A percentile compares a stretch with the other conserved stretches of the same genome.
phyloP scores from a whole-genome alignment of 2,888 invertebrate genomes.

The Linyphia triangularis region DNA sequence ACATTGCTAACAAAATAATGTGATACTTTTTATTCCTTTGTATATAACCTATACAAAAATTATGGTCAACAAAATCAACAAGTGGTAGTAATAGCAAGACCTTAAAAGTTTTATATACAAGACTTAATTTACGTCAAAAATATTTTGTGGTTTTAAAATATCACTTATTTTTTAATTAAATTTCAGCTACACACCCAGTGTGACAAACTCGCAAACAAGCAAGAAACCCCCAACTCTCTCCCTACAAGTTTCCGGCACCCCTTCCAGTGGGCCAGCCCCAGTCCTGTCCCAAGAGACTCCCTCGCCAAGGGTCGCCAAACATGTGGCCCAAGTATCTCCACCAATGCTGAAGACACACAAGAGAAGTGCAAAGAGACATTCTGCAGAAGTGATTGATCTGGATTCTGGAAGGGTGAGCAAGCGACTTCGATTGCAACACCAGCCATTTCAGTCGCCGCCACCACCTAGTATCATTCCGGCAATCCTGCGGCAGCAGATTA shows the following conservation, averaged over 20 bases:
- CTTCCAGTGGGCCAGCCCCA: constrained; percentile 9
- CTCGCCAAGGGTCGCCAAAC: constrained; percentile 8
- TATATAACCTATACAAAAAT: no score
- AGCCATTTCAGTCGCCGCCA: constrained; percentile 90
- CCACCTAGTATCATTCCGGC: constrained; percentile 80
- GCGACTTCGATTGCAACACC: constrained; percentile 85
- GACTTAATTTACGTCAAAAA: no score
- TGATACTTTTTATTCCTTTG: no score
- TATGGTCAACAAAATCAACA: no score
- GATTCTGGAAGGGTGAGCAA: constrained; percentile 78
- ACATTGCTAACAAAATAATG: no score
- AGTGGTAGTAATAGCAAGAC: no score
- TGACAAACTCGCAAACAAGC: neutral
- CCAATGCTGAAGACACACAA: constrained; percentile 52
- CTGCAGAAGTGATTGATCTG: constrained; percentile 5
- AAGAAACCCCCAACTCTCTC: constrained; percentile 37
- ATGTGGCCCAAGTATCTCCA: constrained; percentile 32
- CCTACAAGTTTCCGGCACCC: constrained; percentile 19
- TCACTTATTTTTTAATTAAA: no score
- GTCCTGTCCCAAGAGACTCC: constrained; percentile 53
- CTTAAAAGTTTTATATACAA: no score
- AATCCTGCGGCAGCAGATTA: constrained; percentile 65
- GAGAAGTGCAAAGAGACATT: constrained; percentile 50
- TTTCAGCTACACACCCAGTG: neutral
- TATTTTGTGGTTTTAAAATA: no score